A percentile compares a stretch with the other conserved stretches of the same genome.
Evolutionary conservation across 2,113 vertebrate genomes (phyloP).

Genomic region (Dicentrarchus labrax): DNA sequence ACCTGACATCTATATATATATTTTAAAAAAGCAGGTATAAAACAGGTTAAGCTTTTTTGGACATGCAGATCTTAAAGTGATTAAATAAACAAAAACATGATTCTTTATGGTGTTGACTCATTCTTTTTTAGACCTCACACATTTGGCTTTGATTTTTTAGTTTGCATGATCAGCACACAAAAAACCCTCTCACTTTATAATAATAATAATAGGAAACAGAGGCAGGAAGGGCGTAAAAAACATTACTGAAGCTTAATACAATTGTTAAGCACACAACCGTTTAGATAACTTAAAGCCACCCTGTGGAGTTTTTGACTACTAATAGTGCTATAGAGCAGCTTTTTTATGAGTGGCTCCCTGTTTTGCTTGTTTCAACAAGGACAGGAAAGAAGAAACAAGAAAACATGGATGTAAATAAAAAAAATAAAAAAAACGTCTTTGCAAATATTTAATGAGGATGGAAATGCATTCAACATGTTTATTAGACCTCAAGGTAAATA

Average conservation of each 20-base stretch:
- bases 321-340: too few species aligned
- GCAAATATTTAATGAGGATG: not conserved
- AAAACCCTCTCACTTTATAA: not conserved
- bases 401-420: not conserved
- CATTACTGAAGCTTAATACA: not conserved
- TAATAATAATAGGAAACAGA: not conserved
- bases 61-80: not conserved
- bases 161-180: too few species aligned
- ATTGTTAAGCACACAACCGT: not conserved
- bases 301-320: too few species aligned
- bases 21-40: too few species aligned
- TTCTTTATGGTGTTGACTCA: too few species aligned
- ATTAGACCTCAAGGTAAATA: not conserved
- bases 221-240: not conserved
- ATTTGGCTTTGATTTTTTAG: too few species aligned
- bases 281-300: too few species aligned
- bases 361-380: not conserved
- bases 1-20: too few species aligned
- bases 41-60: not conserved
- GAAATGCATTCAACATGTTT: not conserved
- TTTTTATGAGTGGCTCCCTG: too few species aligned
- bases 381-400: not conserved
- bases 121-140: too few species aligned
- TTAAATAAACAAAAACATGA: too few species aligned
- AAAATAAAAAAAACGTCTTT: not conserved